Base-by-base conservation (phyloP, 2,113 vertebrate genomes). In the Neotoma lepida region DNA sequence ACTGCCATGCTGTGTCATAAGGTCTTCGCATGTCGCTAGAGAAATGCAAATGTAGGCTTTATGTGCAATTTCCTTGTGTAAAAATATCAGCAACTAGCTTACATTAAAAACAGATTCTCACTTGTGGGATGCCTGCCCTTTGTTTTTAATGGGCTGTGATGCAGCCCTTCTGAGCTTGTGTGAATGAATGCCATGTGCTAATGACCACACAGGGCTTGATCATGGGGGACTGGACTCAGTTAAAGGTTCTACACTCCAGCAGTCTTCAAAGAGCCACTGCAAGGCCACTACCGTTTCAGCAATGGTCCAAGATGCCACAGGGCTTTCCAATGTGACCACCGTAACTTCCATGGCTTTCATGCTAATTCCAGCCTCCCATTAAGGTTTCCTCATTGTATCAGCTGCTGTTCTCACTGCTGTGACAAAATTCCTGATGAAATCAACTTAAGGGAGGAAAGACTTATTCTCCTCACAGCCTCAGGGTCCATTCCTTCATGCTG, bases 21-120 rank as follows among this genome's bases (percentile, higher is more conserved):
- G 20, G 51, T 90, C 41, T 86, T 90, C 1, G 35, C 4, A 56
- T 93, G 82, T 93, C 70, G 73, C 61, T 92, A 90, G 76, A 49
- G 66, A 86, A 71, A 51, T 85, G 1, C 73, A 82, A 64, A 77
- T 78, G 82, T 33, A 9, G 20, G 80, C 84, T 81, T 85, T 89
- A 76, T 39, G 6, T 77, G 12, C 4, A 86, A 56, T 56, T 94
- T 96, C 24, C 66, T 30, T 14, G 9, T 74, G 35, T 74, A 76
- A 95, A 86, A 95, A 66, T 71, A 6, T 74, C 93, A 81, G 39
- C 78, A 92, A 82, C 51, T 54, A 86, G 84, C 78, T 92, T 10
- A 84, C 8, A 84, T 74, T 89, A 30, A 87, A 94, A 90, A 91
- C 61, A 54, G 63, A 33, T n/a, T 30, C 66, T 86, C 63, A 56